These are phyloP conservation scores for Coptodon bakossiorum DNA, from an alignment of 2,113 vertebrate genomes.

Conservation along the genomic window DNA sequence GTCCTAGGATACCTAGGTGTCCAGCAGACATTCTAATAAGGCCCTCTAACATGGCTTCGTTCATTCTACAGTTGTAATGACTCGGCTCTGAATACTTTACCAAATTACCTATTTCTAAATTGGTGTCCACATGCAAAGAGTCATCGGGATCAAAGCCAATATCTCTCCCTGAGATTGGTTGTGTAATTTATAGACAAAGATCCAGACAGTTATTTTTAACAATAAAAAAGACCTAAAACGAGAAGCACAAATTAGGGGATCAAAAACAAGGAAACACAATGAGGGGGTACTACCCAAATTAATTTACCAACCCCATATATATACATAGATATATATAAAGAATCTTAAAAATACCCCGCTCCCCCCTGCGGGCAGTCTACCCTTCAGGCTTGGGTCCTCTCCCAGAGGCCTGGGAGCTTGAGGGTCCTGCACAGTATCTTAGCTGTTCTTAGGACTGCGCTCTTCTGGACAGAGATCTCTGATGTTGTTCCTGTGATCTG, in stretches of 20 bases:
- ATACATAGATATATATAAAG: rapidly evolving
- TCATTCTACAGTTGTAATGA: neutral
- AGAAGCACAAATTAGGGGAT: neutral
- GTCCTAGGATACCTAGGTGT: neutral
- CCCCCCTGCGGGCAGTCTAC: neutral
- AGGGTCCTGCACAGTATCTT: neutral
- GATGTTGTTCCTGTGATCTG: neutral
- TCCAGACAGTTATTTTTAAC: neutral
- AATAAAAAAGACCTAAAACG: neutral
- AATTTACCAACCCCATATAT: neutral
- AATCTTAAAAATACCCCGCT: neutral
- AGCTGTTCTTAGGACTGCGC: no score
- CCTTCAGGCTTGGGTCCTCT: neutral
- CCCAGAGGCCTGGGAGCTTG: neutral
- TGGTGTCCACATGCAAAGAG: neutral
- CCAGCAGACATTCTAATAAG: neutral
- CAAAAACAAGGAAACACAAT: neutral
- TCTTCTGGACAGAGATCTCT: no score
- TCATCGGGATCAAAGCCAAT: neutral
- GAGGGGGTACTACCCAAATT: neutral
- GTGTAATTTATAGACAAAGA: neutral
- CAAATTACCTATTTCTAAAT: neutral
- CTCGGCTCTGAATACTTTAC: neutral
- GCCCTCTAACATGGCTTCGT: neutral
- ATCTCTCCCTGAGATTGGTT: neutral